Evolutionary conservation across 2,797 vertebrate species (phyloP).

Genomic region (Acrocephalus scirpaceus): DNA sequence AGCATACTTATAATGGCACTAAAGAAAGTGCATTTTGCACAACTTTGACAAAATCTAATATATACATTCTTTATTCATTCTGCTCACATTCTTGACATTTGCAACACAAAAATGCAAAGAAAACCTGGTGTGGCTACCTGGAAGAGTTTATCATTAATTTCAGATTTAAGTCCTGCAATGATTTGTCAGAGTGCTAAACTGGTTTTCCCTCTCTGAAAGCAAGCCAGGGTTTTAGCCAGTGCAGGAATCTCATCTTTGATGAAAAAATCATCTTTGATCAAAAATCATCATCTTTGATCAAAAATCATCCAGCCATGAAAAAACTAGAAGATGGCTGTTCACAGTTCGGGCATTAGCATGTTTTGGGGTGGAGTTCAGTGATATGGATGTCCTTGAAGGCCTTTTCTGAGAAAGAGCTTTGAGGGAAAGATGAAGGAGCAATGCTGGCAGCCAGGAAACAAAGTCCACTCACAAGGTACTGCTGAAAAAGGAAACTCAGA

Average conservation of each 20-base stretch:
- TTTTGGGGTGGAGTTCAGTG: not conserved
- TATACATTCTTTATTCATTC: not conserved
- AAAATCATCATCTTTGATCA: no score
- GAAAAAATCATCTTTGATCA: no score
- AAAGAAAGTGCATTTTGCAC: not conserved
- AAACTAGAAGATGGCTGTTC: not conserved
- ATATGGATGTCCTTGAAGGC: not conserved
- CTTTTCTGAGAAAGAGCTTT: not conserved
- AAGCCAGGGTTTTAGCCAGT: not conserved
- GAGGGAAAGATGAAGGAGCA: not conserved
- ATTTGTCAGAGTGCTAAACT: not conserved
- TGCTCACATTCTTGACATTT: not conserved
- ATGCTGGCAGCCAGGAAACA: not conserved
- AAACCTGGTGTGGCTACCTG: not conserved
- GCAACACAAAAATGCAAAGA: not conserved
- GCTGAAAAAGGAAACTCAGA: not conserved
- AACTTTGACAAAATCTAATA: not conserved
- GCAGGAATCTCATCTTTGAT: not conserved
- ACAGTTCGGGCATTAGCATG: not conserved
- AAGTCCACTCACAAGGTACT: not conserved
- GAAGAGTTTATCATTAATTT: not conserved
- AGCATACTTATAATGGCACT: not conserved
- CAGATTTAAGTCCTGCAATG: not conserved
- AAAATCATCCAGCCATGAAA: not conserved
- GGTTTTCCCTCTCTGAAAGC: not conserved